Evolutionary conservation across 1,140 invertebrate species (phyloP).

Genomic region (Bursaphelenchus mucronatus): DNA sequence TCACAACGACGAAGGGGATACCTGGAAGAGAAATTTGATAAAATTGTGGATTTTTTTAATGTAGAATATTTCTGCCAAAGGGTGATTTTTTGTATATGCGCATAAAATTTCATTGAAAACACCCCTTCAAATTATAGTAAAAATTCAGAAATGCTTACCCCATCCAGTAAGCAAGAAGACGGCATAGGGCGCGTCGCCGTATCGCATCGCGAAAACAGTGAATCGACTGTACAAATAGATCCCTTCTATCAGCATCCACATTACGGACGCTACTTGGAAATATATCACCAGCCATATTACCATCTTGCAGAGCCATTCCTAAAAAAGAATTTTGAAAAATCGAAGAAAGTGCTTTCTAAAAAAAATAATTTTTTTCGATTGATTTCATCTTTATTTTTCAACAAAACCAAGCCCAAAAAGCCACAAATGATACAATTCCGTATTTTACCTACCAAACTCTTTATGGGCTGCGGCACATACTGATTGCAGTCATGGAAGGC

Average conservation of each 20-base stretch:
- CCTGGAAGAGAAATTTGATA: conserved; percentile 41
- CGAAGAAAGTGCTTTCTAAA: neutral
- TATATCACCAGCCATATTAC: conserved; percentile 60
- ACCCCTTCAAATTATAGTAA: neutral
- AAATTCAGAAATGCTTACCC: conserved; percentile 48
- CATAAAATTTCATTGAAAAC: too few relatives aligned
- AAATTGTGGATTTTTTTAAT: neutral
- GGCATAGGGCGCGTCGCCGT: conserved; percentile 50
- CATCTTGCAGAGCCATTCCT: conserved; percentile 59
- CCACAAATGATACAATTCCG: neutral
- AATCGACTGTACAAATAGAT: conserved; percentile 56
- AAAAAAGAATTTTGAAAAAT: conserved; percentile 17
- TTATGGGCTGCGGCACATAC: conserved; percentile 43
- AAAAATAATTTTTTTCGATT: neutral
- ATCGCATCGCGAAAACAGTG: conserved; percentile 59
- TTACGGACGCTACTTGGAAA: conserved; percentile 59
- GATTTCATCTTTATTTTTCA: conserved; percentile 1
- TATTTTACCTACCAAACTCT: conserved; percentile 34
- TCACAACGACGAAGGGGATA: conserved; percentile 55
- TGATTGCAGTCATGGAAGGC: conserved; percentile 55
- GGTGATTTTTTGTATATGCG: conserved; percentile 6
- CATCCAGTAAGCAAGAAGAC: conserved; percentile 54
- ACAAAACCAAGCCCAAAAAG: conserved; percentile 2
- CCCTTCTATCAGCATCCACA: conserved; percentile 61
- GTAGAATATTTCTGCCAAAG: too few relatives aligned